phyloP scores from a whole-genome alignment of 2,797 vertebrate genomes.

The Philypnodon macrostomus region DNA sequence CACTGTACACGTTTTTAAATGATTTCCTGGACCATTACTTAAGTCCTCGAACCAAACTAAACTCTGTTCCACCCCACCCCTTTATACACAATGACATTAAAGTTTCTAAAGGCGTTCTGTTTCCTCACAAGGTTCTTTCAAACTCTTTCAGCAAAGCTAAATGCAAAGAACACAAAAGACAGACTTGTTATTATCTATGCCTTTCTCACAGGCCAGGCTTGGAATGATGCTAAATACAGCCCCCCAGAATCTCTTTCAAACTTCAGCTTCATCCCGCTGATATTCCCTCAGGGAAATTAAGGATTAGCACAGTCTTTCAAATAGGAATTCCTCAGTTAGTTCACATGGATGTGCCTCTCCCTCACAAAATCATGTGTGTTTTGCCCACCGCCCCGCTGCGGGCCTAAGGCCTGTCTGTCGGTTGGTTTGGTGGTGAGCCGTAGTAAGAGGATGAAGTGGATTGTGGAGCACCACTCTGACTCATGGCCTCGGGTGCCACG shows the following conservation, averaged over 20 bases:
- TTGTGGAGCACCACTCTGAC: constrained; percentile 65
- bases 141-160: constrained; percentile 26
- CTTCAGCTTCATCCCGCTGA: constrained; percentile 58
- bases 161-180: constrained; percentile 26
- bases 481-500: constrained; percentile 62
- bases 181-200: constrained; percentile 33
- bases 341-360: constrained; percentile 61
- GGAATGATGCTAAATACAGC: constrained; percentile 52
- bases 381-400: constrained; percentile 45
- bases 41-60: too few species aligned
- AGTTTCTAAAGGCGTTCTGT: not conserved
- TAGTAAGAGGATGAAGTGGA: constrained; percentile 75
- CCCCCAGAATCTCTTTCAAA: constrained; percentile 64
- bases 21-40: too few species aligned
- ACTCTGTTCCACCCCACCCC: too few species aligned
- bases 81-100: too few species aligned
- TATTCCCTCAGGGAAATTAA: constrained; percentile 78
- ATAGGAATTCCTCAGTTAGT: constrained; percentile 62
- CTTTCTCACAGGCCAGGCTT: constrained; percentile 37
- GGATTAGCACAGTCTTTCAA: constrained; percentile 74
- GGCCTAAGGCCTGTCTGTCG: constrained; percentile 55
- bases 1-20: too few species aligned
- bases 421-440: constrained; percentile 48
- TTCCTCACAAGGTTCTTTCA: not conserved
- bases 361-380: constrained; percentile 58